These are phyloP conservation scores for Taeniopygia guttata DNA, from an alignment of 2,797 vertebrate genomes.

Conservation along the genomic window DNA sequence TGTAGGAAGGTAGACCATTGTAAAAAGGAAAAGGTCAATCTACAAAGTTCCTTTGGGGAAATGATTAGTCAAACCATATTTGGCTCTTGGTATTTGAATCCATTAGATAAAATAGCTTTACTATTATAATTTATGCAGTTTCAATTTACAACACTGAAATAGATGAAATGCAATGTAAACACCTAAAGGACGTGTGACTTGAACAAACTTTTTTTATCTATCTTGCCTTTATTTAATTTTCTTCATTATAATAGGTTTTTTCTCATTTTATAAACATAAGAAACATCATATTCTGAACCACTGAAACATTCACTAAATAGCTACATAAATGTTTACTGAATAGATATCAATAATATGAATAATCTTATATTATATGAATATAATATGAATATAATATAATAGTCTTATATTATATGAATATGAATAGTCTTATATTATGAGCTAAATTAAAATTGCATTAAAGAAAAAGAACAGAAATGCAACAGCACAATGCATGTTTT, in stretches of 20 bases:
- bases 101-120: not conserved
- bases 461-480: not conserved
- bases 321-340: not conserved
- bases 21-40: constrained; percentile 26
- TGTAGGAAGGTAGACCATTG: not conserved
- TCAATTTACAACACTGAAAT: not conserved
- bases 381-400: no score
- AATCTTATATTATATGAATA: not conserved
- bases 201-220: not conserved
- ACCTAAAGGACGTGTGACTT: not conserved
- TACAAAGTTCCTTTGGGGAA: constrained; percentile 1
- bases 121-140: not conserved
- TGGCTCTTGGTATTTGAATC: not conserved
- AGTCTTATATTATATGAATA: not conserved
- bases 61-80: not conserved
- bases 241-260: not conserved
- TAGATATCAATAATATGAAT: not conserved
- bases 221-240: not conserved
- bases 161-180: not conserved
- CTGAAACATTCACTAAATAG: not conserved
- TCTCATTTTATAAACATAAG: not conserved
- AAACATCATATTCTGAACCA: not conserved
- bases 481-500: not conserved
- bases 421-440: not conserved
- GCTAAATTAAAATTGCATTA: not conserved